Conservation (phyloP, 2,888 invertebrate genomes). For the Diplolepis rosae region DNA sequence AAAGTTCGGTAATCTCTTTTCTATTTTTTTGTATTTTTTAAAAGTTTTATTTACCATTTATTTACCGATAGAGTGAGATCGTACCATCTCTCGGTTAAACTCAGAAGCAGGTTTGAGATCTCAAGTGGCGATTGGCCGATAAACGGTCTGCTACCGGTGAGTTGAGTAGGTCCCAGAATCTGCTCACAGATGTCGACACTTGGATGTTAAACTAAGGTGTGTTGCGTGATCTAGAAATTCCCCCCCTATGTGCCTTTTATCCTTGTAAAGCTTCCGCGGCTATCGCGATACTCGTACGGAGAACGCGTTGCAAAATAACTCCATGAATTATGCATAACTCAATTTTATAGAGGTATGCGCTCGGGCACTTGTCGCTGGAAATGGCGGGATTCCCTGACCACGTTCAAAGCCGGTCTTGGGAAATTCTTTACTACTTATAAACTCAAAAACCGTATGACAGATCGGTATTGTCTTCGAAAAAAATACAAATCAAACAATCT, state of each 20-base stretch:
- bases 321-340: slow-evolving; percentile 66
- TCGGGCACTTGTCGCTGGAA: slow-evolving; percentile 32
- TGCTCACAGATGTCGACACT: slow-evolving; percentile 72
- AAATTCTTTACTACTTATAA: slow-evolving; percentile 8
- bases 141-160: slow-evolving; percentile 58
- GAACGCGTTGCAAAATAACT: slow-evolving; percentile 53
- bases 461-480: not conserved
- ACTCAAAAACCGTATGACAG: not conserved
- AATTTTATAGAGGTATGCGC: slow-evolving; percentile 50
- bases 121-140: slow-evolving; percentile 70
- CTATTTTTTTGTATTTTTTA: too few species aligned
- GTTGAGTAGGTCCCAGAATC: slow-evolving; percentile 58
- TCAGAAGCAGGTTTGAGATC: slow-evolving; percentile 61
- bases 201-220: slow-evolving; percentile 36
- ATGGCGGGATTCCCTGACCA: slow-evolving; percentile 4
- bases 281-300: too few species aligned
- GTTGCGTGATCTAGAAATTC: slow-evolving; percentile 25
- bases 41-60: too few species aligned
- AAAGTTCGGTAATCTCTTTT: too few species aligned
- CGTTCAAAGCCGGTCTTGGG: slow-evolving; percentile 26
- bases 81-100: slow-evolving; percentile 69
- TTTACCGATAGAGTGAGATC: not conserved
- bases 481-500: not conserved
- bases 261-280: slow-evolving; percentile 35
- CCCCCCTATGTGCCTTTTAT: slow-evolving; percentile 31